Percentiles rank a stretch among this genome's conserved stretches.
phyloP scores from a whole-genome alignment of 2,888 invertebrate species.

The Galeopsomyia nigrocyanea region DNA sequence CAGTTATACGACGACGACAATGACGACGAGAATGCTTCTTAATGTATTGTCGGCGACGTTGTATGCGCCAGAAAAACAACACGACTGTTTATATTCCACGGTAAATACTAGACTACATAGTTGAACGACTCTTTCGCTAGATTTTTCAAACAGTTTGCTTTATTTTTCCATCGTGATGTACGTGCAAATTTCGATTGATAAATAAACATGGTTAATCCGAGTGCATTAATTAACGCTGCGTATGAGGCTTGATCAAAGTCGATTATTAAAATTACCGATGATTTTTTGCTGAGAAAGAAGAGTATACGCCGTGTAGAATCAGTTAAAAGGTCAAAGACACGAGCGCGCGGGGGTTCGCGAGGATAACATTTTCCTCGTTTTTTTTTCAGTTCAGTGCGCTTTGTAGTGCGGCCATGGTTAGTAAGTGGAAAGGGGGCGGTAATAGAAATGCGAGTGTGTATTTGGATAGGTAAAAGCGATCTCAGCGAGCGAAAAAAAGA shows the following conservation, averaged over 20 bases:
- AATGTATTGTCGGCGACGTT: neutral
- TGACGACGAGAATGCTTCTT: neutral
- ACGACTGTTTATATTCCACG: too few relatives aligned
- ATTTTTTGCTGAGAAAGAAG: neutral
- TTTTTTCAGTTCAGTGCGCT: constrained; percentile 38
- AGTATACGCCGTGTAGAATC: constrained; percentile 3
- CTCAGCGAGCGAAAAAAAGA: constrained; percentile 1
- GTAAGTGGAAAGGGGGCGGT: constrained; percentile 11
- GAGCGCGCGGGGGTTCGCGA: constrained; percentile 7
- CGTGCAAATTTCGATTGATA: too few relatives aligned
- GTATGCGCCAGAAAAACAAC: too few relatives aligned
- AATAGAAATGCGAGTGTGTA: constrained; percentile 33
- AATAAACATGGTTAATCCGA: too few relatives aligned
- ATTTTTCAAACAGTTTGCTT: too few relatives aligned
- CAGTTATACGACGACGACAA: neutral
- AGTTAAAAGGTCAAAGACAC: constrained; percentile 28
- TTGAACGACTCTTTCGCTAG: too few relatives aligned
- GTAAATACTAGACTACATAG: too few relatives aligned
- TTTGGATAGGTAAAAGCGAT: constrained; percentile 32
- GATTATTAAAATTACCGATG: too few relatives aligned
- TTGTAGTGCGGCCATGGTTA: constrained; percentile 31
- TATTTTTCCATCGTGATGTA: too few relatives aligned
- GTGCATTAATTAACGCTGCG: too few relatives aligned
- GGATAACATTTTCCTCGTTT: constrained; percentile 34
- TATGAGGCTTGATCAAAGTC: too few relatives aligned